phyloP scores from a whole-genome alignment of 1,140 invertebrate genomes.

The Sycobia sp. region DNA sequence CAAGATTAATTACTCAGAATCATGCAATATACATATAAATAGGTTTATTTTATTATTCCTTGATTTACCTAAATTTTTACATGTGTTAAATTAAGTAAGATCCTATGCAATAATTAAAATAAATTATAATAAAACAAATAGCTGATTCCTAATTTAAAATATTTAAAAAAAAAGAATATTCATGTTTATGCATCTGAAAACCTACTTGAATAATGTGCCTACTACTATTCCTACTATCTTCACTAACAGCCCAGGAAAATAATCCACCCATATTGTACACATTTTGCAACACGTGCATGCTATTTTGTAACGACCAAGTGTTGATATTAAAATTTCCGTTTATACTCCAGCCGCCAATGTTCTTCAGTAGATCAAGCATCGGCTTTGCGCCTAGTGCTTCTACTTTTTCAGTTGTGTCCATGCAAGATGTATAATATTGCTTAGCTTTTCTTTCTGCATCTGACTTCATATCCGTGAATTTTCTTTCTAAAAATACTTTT shows the following conservation, averaged over 20 bases:
- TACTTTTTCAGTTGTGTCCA: slow-evolving; percentile 91
- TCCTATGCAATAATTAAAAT: no score
- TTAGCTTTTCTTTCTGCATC: slow-evolving; percentile 88
- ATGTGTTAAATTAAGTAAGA: no score
- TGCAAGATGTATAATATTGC: slow-evolving; percentile 89
- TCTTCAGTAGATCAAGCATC: slow-evolving; percentile 74
- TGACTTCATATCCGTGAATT: slow-evolving; percentile 68
- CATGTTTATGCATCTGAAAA: no score
- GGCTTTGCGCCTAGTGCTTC: slow-evolving; percentile 82
- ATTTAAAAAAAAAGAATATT: no score
- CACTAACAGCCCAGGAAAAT: slow-evolving; percentile 89
- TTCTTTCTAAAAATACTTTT: slow-evolving; percentile 63
- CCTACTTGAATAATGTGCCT: slow-evolving; percentile 83
- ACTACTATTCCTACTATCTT: slow-evolving; percentile 91
- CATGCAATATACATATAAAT: no score
- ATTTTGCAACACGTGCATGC: slow-evolving; percentile 83
- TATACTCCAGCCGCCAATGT: slow-evolving; percentile 80
- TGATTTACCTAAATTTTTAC: no score
- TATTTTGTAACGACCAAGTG: slow-evolving; percentile 78
- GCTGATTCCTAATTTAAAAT: no score
- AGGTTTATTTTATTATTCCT: no score
- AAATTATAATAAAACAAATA: no score
- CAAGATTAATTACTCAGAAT: no score
- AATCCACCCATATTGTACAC: slow-evolving; percentile 86
- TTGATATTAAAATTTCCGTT: slow-evolving; percentile 65